Evolutionary conservation across 2,797 vertebrate genomes (phyloP), one percentile per base, ranked within the genome.

Genomic region (Margarornis squamiger): DNA sequence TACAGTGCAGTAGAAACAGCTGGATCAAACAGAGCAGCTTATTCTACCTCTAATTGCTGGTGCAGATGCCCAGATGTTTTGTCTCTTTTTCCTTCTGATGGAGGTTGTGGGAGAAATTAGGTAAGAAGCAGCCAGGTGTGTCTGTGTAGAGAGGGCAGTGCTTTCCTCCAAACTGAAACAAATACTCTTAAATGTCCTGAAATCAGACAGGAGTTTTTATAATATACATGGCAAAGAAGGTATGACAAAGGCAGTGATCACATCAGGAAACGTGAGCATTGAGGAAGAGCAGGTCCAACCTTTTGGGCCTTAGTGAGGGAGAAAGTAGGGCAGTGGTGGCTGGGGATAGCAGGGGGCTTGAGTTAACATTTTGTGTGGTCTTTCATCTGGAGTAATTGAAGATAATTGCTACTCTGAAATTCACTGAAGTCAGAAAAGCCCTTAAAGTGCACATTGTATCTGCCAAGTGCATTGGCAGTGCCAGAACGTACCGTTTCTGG

Each of bases 351-450:
- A 1, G 36, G 77, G 63, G 65, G 2, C 30, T 84, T 74, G 43
- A 93, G 32, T 54, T 72, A 74, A 51, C 10, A 0, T 95, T 88
- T 92, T 30, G 21, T 86, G 71, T 77, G 63, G 74, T 71, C 84
- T 97, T 92, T 92, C 71, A 51, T 85, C 74, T 91, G 87, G 18
- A 83, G 86, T 89, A 94, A 88, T 77, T 87, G 84, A 71, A 65
- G 61, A n/a, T 91, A 91, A 89, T 92, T 90, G 81, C 72, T 92
- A 27, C 65, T 85, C 75, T 91, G 86, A 93, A 87, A 83, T 77
- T 70, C 43, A 21, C 30, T 90, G 75, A 74, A 71, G 57, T 86
- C 90, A 72, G 52, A 49, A 90, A 90, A 78, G 65, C 57, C 85
- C 54, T 93, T 83, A 41, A 88, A 74, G 73, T 55, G 78, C 58